Percentiles rank a stretch among this genome's conserved stretches.
Evolutionary conservation across 2,888 invertebrate genomes (phyloP).

Genomic region (Atrina japonica): DNA sequence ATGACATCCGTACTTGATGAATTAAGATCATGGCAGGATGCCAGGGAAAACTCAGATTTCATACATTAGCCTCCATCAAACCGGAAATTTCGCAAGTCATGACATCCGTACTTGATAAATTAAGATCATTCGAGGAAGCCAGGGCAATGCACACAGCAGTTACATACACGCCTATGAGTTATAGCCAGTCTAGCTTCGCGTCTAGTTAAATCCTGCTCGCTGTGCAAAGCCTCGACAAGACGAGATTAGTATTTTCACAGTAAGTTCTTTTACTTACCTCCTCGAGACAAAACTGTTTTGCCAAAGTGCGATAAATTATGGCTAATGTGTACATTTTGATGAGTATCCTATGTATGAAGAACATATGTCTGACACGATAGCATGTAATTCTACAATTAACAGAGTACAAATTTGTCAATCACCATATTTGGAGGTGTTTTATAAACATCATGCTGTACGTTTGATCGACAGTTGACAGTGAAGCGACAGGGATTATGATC

Average conservation of each 20-base stretch:
- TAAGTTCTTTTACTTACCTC: slow-evolving; percentile 41
- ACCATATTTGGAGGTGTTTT: slow-evolving; percentile 8
- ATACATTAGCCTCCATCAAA: slow-evolving; percentile 12
- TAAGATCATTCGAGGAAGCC: slow-evolving; percentile 9
- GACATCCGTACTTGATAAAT: not conserved
- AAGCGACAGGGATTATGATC: slow-evolving; percentile 37
- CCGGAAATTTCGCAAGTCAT: slow-evolving; percentile 17
- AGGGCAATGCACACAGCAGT: slow-evolving; percentile 1
- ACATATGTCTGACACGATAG: not conserved
- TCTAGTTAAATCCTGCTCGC: not conserved
- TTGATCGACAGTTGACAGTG: slow-evolving; percentile 19
- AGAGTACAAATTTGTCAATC: slow-evolving; percentile 20
- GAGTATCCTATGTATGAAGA: not conserved
- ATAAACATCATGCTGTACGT: not conserved
- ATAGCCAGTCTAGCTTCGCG: not conserved
- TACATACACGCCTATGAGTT: not conserved
- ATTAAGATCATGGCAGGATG: slow-evolving; percentile 2
- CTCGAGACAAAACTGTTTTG: slow-evolving; percentile 1
- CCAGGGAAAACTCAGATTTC: slow-evolving; percentile 7
- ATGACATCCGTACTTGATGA: slow-evolving; percentile 4
- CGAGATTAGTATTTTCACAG: slow-evolving; percentile 17
- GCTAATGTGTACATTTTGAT: not conserved
- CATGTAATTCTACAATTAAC: not conserved
- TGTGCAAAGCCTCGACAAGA: slow-evolving; percentile 11
- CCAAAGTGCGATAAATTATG: not conserved